Conservation (phyloP, 2,888 invertebrate species). For the Melieria picta region DNA sequence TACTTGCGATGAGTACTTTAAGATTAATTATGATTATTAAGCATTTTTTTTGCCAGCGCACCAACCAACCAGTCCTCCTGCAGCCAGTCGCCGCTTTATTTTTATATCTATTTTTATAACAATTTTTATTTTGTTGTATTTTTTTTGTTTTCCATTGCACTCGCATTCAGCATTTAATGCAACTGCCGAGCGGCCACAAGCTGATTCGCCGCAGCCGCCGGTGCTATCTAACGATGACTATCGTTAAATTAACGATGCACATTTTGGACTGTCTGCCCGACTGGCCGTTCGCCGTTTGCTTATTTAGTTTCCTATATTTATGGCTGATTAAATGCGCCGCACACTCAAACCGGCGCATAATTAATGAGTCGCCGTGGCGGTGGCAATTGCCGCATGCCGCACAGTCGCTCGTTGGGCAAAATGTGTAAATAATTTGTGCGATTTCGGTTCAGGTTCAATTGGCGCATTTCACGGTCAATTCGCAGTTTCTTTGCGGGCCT, state of each 20-base stretch:
- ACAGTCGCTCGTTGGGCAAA: too few relatives aligned
- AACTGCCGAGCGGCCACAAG: neutral
- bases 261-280: slow-evolving; percentile 8
- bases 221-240: slow-evolving; percentile 24
- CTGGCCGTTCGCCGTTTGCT: too few relatives aligned
- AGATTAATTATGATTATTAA: slow-evolving; percentile 36
- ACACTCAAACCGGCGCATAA: too few relatives aligned
- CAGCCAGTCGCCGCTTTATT: neutral
- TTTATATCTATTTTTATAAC: neutral
- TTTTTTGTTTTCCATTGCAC: neutral
- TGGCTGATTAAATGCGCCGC: too few relatives aligned
- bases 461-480: too few relatives aligned
- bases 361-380: too few relatives aligned
- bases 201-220: neutral
- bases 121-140: neutral
- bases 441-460: too few relatives aligned
- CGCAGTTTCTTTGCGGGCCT: too few relatives aligned
- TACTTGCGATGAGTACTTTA: slow-evolving; percentile 45
- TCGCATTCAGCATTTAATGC: neutral
- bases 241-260: slow-evolving; percentile 34
- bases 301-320: too few relatives aligned
- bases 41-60: slow-evolving; percentile 21
- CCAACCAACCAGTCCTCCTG: neutral
- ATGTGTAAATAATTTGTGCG: too few relatives aligned
- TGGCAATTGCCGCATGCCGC: too few relatives aligned